phyloP scores from a whole-genome alignment of 2,113 vertebrate species.

The Tachycineta bicolor region DNA sequence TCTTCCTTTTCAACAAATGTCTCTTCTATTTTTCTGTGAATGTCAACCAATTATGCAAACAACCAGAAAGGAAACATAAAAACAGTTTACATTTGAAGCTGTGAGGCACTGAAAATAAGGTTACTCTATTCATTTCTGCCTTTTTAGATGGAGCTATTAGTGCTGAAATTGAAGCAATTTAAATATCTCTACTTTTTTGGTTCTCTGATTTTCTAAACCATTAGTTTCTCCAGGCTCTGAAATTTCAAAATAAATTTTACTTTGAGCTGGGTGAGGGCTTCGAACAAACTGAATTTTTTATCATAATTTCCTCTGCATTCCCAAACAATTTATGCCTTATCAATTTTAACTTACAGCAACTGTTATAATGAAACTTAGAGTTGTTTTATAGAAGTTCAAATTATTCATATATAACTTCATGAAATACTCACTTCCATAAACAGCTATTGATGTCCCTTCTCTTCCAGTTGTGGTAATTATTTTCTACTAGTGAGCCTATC shows the following conservation, averaged over 20 bases:
- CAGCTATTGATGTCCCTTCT: not conserved
- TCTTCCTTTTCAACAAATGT: not conserved
- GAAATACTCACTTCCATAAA: not conserved
- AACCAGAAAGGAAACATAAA: constrained; percentile 9
- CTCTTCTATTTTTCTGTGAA: not conserved
- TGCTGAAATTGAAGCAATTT: constrained; percentile 13
- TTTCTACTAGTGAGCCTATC: not conserved
- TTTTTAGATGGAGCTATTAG: not conserved
- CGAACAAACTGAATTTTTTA: not conserved
- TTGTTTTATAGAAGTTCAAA: not conserved
- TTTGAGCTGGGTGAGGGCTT: not conserved
- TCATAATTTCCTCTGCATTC: not conserved
- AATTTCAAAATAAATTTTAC: constrained; percentile 6
- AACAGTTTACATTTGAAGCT: constrained; percentile 3
- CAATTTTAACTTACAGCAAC: not conserved
- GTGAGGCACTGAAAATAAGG: not conserved
- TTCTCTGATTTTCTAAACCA: constrained; percentile 22
- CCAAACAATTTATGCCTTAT: not conserved
- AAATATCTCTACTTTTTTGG: not conserved
- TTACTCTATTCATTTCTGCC: not conserved
- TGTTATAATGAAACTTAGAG: not conserved
- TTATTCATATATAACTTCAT: not conserved
- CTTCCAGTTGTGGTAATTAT: not conserved
- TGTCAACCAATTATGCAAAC: constrained; percentile 11
- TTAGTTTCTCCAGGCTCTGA: not conserved